These are phyloP conservation scores for Hanleya hanleyi DNA, from an alignment of 2,888 invertebrate species.

Conservation along the genomic window DNA sequence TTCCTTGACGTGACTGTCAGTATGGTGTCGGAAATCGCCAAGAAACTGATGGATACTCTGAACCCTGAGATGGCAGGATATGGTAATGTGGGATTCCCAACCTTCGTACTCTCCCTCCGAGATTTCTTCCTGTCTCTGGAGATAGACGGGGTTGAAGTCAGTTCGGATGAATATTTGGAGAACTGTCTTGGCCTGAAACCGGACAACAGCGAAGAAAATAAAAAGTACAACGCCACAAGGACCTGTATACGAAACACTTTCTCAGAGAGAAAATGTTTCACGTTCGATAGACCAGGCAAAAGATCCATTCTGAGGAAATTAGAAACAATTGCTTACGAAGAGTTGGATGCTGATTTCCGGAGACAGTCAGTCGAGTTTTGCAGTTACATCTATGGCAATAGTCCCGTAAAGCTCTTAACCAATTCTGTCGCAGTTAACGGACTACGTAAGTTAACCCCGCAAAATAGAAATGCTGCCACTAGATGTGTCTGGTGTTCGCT, in stretches of 20 bases:
- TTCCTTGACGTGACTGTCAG: too few relatives aligned
- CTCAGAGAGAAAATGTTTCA: neutral
- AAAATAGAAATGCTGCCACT: too few relatives aligned
- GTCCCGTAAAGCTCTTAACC: neutral
- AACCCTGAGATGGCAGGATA: neutral
- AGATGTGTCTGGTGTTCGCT: too few relatives aligned
- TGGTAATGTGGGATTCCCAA: neutral
- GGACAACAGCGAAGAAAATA: too few relatives aligned
- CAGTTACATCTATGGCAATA: neutral
- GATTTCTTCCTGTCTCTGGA: neutral
- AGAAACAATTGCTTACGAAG: neutral
- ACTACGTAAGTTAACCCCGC: neutral
- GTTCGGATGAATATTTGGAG: neutral
- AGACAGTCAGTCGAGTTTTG: neutral
- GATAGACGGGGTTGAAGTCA: neutral
- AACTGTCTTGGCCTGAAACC: too few relatives aligned
- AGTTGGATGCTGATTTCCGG: neutral
- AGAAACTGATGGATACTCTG: neutral
- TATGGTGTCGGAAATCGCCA: neutral
- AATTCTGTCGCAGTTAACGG: neutral
- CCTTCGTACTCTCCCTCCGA: neutral
- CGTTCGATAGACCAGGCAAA: neutral
- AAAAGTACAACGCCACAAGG: too few relatives aligned
- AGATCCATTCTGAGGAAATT: neutral
- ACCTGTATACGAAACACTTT: too few relatives aligned